phyloP scores from a whole-genome alignment of 2,797 vertebrate genomes.

The Astyanax mexicanus region DNA sequence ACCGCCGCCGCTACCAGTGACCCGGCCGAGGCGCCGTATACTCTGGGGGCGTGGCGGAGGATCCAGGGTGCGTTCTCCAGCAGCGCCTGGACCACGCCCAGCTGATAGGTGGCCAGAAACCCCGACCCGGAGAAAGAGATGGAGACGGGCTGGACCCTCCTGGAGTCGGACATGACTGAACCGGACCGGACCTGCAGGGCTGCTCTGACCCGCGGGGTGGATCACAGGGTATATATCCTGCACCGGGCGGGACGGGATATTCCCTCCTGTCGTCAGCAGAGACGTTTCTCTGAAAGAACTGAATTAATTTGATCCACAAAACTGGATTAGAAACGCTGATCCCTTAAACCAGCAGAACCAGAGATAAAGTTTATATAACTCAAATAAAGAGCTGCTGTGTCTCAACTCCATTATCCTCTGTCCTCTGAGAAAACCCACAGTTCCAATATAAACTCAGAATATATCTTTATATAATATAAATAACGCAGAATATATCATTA shows the following conservation, averaged over 20 bases:
- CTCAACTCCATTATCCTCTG: no score
- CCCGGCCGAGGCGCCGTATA: constrained; percentile 88
- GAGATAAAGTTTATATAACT: neutral
- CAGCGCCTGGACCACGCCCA: constrained; percentile 87
- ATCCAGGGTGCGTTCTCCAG: constrained; percentile 81
- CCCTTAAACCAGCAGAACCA: neutral
- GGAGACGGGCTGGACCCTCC: constrained; percentile 46
- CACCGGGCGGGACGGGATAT: neutral
- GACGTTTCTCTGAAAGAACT: neutral
- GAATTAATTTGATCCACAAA: neutral
- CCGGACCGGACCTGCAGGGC: neutral
- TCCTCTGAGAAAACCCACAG: no score
- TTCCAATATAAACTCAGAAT: no score
- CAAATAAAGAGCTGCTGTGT: neutral
- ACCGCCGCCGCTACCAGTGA: constrained; percentile 87
- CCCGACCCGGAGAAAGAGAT: constrained; percentile 90
- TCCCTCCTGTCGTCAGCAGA: neutral
- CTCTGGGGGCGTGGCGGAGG: constrained; percentile 76
- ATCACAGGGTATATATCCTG: neutral
- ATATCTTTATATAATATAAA: no score
- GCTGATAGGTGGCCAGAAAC: constrained; percentile 89
- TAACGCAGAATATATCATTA: no score
- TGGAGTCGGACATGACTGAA: neutral
- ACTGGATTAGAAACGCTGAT: neutral
- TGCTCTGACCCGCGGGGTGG: neutral